Evolutionary conservation across 2,888 invertebrate genomes (phyloP).

Genomic region (Nemotelus nigrinus): DNA sequence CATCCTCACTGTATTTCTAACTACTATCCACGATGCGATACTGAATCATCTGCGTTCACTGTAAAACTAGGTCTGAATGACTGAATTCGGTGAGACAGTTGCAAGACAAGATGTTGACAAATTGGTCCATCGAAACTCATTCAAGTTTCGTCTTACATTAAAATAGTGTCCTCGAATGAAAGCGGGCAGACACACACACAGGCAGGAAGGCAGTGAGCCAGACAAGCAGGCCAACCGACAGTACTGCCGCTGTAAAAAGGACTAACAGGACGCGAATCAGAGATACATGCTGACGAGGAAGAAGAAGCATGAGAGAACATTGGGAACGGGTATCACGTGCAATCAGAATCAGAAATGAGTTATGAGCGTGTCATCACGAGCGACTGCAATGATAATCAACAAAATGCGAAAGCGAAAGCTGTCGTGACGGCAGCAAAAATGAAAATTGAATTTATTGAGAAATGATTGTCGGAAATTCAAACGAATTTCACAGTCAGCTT

Average conservation of each 20-base stretch:
- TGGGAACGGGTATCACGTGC: conserved; percentile 7
- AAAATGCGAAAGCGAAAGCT: conserved; percentile 37
- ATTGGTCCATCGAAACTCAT: conserved; percentile 43
- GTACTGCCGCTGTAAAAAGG: background rate
- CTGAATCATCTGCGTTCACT: no score
- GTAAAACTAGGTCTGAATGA: no score
- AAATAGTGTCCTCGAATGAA: conserved; percentile 37
- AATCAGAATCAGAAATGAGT: conserved; percentile 38
- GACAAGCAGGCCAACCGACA: background rate
- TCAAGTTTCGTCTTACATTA: conserved; percentile 36
- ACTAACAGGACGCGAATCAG: no score
- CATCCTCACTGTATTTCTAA: no score
- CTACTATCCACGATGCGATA: no score
- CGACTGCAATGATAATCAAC: conserved; percentile 35
- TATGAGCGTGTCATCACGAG: conserved; percentile 32
- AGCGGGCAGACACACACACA: background rate
- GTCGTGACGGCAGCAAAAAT: conserved; percentile 1
- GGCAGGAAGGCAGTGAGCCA: background rate
- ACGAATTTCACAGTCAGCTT: background rate
- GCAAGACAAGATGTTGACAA: conserved; percentile 38
- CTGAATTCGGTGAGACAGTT: conserved; percentile 15
- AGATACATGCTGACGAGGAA: no score
- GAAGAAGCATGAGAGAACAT: no score
- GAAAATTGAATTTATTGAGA: conserved; percentile 28
- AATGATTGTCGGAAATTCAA: conserved; percentile 21